Conservation (phyloP, 1,140 invertebrate species). For the Trichomalopsis sarcophagae region DNA sequence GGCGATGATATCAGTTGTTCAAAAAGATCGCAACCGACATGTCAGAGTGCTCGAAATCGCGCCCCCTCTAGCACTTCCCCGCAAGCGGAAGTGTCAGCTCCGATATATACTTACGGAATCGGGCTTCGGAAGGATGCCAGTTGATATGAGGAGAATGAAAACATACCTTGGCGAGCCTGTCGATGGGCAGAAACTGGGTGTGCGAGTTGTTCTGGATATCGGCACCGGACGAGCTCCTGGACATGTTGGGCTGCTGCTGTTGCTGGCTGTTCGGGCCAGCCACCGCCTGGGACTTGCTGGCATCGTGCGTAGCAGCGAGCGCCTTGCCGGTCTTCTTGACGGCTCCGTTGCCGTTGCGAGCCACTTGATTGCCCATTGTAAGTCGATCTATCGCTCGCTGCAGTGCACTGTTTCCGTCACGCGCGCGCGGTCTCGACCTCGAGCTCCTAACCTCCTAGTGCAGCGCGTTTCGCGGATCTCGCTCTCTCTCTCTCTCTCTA, state of each 20-base stretch:
- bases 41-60: no score
- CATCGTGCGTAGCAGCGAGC: conserved; percentile 40
- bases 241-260: conserved; percentile 55
- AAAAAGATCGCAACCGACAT: no score
- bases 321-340: conserved; percentile 48
- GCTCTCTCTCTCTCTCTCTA: not conserved
- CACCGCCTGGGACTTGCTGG: conserved; percentile 25
- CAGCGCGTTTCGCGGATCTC: not conserved
- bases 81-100: no score
- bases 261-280: conserved; percentile 61
- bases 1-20: no score
- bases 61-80: no score
- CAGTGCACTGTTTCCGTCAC: not conserved
- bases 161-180: conserved; percentile 81
- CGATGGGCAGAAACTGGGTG: conserved; percentile 81
- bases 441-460: conserved; percentile 7
- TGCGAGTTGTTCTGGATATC: conserved; percentile 77
- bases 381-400: no score
- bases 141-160: not conserved
- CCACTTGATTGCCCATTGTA: conserved; percentile 65
- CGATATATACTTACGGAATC: no score
- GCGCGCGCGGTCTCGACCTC: conserved; percentile 2
- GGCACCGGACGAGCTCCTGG: conserved; percentile 77
- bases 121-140: no score
- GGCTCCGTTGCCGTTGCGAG: conserved; percentile 52